Evolutionary conservation across 2,797 vertebrate genomes (phyloP).

Genomic region (Acanthis flammea): DNA sequence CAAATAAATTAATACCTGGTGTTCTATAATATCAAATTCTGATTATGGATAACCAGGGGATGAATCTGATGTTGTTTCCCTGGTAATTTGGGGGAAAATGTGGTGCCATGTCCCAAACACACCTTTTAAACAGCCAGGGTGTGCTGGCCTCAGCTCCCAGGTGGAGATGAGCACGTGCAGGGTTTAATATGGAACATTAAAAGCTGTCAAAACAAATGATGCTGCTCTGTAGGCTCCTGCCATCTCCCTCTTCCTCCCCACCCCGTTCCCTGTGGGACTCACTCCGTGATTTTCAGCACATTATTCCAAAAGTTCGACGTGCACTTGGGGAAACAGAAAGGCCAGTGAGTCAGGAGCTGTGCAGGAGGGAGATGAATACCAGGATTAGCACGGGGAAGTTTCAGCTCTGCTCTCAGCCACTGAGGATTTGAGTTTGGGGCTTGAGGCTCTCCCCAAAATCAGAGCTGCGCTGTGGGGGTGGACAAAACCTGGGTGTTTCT

Average conservation of each 20-base stretch:
- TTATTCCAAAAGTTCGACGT: constrained; percentile 44
- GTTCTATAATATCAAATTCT: not conserved
- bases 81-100: not conserved
- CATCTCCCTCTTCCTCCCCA: constrained; percentile 57
- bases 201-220: constrained; percentile 62
- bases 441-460: not conserved
- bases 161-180: not conserved
- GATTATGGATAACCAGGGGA: not conserved
- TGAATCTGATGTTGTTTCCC: not conserved
- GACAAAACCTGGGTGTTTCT: fast-evolving
- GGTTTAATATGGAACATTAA: not conserved
- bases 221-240: not conserved
- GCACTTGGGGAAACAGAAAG: constrained; percentile 46
- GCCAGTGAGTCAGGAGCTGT: constrained; percentile 53
- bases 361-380: not conserved
- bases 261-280: constrained; percentile 25
- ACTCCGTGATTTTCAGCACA: constrained; percentile 54
- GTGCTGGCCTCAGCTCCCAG: not conserved
- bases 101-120: not conserved
- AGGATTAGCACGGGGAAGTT: not conserved
- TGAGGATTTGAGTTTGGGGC: not conserved
- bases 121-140: not conserved
- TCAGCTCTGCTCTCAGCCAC: not conserved
- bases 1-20: not conserved
- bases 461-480: fast-evolving